Percentiles rank a stretch among this genome's conserved stretches.
These are phyloP conservation scores for Ovis canadensis DNA, from an alignment of 2,113 vertebrate genomes.

Conservation along the genomic window DNA sequence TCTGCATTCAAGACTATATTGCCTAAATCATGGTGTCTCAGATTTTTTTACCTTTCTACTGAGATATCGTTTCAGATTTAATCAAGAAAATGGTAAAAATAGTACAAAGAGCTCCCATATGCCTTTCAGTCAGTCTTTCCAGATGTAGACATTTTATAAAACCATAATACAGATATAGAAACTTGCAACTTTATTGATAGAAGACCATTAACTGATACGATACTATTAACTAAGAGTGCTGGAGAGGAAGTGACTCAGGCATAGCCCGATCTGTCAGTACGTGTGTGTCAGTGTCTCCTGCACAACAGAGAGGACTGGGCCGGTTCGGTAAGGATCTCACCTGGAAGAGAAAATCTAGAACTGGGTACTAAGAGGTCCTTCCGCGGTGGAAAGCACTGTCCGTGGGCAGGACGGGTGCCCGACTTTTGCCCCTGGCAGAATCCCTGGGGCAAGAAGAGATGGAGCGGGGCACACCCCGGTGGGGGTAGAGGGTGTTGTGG, in stretches of 20 bases:
- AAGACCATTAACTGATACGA: too few relatives aligned
- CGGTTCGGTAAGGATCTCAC: background rate
- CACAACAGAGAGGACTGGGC: background rate
- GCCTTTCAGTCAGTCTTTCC: background rate
- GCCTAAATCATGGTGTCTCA: background rate
- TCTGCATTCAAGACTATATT: background rate
- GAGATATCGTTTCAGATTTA: background rate
- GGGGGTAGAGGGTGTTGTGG: background rate
- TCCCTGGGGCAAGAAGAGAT: background rate
- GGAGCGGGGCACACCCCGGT: background rate
- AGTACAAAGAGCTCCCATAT: background rate
- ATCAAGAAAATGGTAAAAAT: background rate
- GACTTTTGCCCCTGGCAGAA: background rate
- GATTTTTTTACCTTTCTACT: background rate
- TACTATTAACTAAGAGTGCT: background rate
- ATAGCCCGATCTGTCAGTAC: background rate
- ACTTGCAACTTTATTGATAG: background rate
- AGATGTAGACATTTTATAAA: background rate
- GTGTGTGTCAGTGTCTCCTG: background rate
- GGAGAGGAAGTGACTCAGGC: background rate
- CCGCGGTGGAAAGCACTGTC: background rate
- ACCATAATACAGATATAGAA: background rate
- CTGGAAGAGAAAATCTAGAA: background rate
- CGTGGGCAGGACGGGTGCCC: background rate
- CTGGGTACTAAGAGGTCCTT: background rate